Conservation (phyloP, 1,140 invertebrate species). For the Goniozus legneri region DNA sequence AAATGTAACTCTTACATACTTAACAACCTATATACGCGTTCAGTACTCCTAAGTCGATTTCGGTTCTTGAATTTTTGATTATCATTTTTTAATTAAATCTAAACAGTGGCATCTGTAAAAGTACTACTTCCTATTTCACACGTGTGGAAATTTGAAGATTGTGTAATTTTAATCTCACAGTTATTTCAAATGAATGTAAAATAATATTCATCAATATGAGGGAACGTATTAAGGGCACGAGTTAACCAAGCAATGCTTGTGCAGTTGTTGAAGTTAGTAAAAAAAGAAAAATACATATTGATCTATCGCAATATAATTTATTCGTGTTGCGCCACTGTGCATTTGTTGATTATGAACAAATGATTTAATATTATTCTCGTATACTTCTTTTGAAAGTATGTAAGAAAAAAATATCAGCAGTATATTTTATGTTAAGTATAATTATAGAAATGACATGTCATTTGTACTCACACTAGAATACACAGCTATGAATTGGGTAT, state of each 20-base stretch:
- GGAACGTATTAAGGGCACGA: too few relatives aligned
- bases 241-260: too few relatives aligned
- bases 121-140: not conserved
- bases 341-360: constrained; percentile 22
- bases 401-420: constrained; percentile 44
- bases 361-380: constrained; percentile 20
- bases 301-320: constrained; percentile 11
- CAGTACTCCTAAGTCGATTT: constrained; percentile 49
- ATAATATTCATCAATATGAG: too few relatives aligned
- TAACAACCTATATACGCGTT: constrained; percentile 54
- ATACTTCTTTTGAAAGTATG: constrained; percentile 45
- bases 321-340: constrained; percentile 32
- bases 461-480: not conserved
- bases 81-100: constrained; percentile 20
- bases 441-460: not conserved
- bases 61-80: too few relatives aligned
- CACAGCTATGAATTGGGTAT: too few relatives aligned
- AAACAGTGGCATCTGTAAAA: constrained; percentile 31
- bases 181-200: too few relatives aligned
- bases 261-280: too few relatives aligned
- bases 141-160: not conserved
- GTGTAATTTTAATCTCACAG: constrained; percentile 6
- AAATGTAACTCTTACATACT: constrained; percentile 58
- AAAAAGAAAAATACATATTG: too few relatives aligned
- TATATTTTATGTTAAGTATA: constrained; percentile 7